Conservation (phyloP, 2,113 vertebrate species). For the Megaceryle maxima region DNA sequence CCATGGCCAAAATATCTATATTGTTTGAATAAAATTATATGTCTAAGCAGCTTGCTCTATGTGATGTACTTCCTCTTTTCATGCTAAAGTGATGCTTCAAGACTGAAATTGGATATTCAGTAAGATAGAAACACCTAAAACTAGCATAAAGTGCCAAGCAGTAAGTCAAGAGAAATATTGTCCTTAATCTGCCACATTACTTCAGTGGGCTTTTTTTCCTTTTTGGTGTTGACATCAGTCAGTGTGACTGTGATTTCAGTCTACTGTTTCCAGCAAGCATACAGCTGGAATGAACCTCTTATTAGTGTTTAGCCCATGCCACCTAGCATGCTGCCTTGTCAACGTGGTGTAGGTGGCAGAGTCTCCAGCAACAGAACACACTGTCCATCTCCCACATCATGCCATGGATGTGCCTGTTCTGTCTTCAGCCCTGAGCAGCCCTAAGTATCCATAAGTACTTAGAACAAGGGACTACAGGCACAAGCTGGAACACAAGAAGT, state of each 20-base stretch:
- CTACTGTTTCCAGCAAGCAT: background rate
- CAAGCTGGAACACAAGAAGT: no score
- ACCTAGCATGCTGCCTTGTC: background rate
- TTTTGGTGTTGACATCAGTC: background rate
- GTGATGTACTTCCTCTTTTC: background rate
- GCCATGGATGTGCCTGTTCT: background rate
- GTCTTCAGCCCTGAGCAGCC: fast-evolving
- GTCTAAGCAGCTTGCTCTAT: background rate
- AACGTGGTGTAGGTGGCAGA: background rate
- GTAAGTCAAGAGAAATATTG: background rate
- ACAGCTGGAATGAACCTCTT: background rate
- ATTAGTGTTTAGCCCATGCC: background rate
- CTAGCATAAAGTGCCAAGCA: background rate
- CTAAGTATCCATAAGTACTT: background rate
- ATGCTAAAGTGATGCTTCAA: background rate
- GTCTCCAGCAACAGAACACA: fast-evolving
- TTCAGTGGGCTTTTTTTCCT: background rate
- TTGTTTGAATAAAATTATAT: background rate
- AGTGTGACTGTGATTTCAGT: background rate
- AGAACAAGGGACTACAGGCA: no score
- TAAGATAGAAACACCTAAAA: background rate
- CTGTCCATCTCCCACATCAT: fast-evolving
- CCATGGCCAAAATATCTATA: background rate
- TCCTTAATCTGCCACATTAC: background rate
- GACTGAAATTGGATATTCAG: background rate